phyloP scores from a whole-genome alignment of 2,113 vertebrate species.

The Sialia sialis region DNA sequence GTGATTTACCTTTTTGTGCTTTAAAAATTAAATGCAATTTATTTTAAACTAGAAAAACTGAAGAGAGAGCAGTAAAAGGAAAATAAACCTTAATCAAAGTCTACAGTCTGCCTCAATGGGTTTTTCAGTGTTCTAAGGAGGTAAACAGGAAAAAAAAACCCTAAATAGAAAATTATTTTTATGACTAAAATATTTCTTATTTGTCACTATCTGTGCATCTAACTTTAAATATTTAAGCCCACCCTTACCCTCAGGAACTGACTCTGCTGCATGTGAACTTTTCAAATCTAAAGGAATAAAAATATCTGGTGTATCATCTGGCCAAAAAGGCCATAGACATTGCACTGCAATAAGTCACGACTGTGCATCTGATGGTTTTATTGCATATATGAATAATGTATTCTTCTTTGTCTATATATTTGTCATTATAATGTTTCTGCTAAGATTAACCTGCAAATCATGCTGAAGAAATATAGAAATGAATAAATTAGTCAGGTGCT shows the following conservation, averaged over 20 bases:
- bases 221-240: neutral
- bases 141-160: neutral
- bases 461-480: slow-evolving; percentile 33
- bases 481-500: slow-evolving; percentile 45
- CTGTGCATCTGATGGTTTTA: slow-evolving; percentile 63
- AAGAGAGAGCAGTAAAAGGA: neutral
- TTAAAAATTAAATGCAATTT: neutral
- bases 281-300: slow-evolving; percentile 26
- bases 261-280: slow-evolving; percentile 33
- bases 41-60: neutral
- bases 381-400: slow-evolving; percentile 66
- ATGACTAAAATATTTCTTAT: neutral
- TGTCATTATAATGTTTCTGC: slow-evolving; percentile 56
- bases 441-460: slow-evolving; percentile 68
- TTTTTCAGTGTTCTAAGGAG: neutral
- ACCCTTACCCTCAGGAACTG: neutral
- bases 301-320: slow-evolving; percentile 70
- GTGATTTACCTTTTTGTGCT: neutral
- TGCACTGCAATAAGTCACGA: slow-evolving; percentile 55
- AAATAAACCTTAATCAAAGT: neutral
- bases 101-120: neutral
- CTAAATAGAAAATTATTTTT: neutral
- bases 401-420: slow-evolving; percentile 48
- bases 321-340: neutral
- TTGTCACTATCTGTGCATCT: neutral